Evolutionary conservation across 2,113 vertebrate species (phyloP), one percentile per base, ranked within the genome.

Genomic region (Acrocephalus arundinaceus): DNA sequence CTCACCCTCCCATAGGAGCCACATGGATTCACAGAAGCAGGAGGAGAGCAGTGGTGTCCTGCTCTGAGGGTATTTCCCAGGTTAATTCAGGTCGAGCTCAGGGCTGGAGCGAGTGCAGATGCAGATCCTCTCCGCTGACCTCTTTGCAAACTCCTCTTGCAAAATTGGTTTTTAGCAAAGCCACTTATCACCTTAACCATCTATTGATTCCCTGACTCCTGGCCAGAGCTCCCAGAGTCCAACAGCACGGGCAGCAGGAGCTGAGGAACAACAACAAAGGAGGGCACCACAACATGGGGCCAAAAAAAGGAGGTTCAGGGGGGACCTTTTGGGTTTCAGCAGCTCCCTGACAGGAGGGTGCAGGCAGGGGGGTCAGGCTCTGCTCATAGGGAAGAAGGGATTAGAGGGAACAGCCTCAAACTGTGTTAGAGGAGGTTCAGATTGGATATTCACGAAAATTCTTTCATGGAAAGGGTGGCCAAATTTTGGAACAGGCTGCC

Each of bases 141-240:
- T 65, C 92, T 94, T n/a, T 51, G 79, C 95, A 95, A 93, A 76
- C 71, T 87, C 86, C 63, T 84, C 93, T 78, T 81, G 61, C 73
- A 95, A 94, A 95, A 96, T 71, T 89, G 88, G 55, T 83, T 95
- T 91, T 93, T 85, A 86, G 93, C 90, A 94, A 87, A 94, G 91
- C 93, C 85, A 89, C 94, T 95, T 94, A 95, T 95, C 91, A 94
- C 93, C 94, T 89, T 83, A 89, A 89, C 90, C 95, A 91, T 82
- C 93, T 89, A 92, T 96, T 12, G 90, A 95, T 87, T 37, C 76
- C 65, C 78, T 58, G 66, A 94, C 43, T 82, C 87, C 87, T 2
- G 73, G 83, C 63, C 94, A 63, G 71, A 51, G 91, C 89, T 96
- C 39, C 61, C 79, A 84, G 93, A 81, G 65, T 48, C 89, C 82